Conservation (phyloP, 2,888 invertebrate species). For the Dolomedes plantarius region DNA sequence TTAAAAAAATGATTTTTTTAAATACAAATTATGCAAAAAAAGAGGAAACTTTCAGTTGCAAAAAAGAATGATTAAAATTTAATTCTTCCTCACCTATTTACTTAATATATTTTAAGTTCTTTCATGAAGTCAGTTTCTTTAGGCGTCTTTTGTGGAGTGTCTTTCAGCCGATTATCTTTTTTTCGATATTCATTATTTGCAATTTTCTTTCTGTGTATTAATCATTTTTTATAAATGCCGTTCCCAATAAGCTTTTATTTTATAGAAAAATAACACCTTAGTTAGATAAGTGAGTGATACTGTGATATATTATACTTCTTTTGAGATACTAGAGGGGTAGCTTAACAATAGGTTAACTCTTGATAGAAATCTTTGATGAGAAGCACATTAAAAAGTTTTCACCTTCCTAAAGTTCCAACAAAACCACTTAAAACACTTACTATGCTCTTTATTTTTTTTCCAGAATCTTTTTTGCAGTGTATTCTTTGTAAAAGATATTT, state of each 20-base stretch:
- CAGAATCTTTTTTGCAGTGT: too few species aligned
- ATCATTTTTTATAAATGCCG: background rate
- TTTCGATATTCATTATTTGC: too few species aligned
- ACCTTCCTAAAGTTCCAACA: background rate
- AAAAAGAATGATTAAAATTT: too few species aligned
- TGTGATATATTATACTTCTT: constrained; percentile 1
- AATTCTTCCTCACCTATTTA: too few species aligned
- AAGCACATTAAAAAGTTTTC: background rate
- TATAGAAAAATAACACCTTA: background rate
- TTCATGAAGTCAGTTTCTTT: too few species aligned
- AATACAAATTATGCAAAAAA: too few species aligned
- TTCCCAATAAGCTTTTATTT: background rate
- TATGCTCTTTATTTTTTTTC: background rate
- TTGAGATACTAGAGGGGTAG: background rate
- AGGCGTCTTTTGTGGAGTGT: too few species aligned
- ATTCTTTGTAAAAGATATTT: too few species aligned
- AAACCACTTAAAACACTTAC: constrained; percentile 1
- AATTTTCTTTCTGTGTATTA: background rate
- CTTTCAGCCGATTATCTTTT: too few species aligned
- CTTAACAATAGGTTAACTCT: background rate
- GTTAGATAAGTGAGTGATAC: background rate
- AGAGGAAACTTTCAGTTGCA: too few species aligned
- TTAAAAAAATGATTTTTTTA: too few species aligned
- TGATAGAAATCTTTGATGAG: background rate
- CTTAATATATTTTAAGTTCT: too few species aligned